These are phyloP conservation scores for Callaeas wilsoni DNA, from an alignment of 2,113 vertebrate species.

Conservation along the genomic window DNA sequence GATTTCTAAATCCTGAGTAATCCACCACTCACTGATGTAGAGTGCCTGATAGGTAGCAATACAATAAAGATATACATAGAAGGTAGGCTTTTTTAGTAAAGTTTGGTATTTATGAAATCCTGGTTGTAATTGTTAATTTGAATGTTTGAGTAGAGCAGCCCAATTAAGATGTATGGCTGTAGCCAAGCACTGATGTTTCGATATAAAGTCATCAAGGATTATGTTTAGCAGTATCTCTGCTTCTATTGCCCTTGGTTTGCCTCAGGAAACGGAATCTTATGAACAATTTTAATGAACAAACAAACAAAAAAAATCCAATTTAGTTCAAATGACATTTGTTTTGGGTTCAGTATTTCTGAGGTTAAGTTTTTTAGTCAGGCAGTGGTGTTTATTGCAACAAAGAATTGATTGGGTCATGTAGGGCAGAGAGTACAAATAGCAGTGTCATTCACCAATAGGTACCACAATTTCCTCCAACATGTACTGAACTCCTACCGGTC, in stretches of 20 bases:
- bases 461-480: slow-evolving; percentile 66
- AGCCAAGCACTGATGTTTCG: not conserved
- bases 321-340: slow-evolving; percentile 69
- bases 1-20: not conserved
- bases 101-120: not conserved
- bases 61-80: not conserved
- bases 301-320: slow-evolving; percentile 57
- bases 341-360: slow-evolving; percentile 55
- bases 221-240: not conserved
- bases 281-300: slow-evolving; percentile 66
- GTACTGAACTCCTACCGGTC: slow-evolving; percentile 51
- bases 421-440: slow-evolving; percentile 68
- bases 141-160: not conserved
- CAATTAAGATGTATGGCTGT: not conserved
- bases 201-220: not conserved
- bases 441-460: slow-evolving; percentile 67
- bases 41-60: not conserved
- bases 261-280: slow-evolving; percentile 43
- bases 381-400: slow-evolving; percentile 52
- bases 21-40: no score
- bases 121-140: not conserved
- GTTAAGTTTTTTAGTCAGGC: slow-evolving; percentile 63
- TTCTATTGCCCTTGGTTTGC: not conserved
- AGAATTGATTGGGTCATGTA: slow-evolving; percentile 70
- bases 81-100: not conserved